These are phyloP conservation scores for Tetrax tetrax DNA, from an alignment of 2,113 vertebrate genomes.

Conservation along the genomic window DNA sequence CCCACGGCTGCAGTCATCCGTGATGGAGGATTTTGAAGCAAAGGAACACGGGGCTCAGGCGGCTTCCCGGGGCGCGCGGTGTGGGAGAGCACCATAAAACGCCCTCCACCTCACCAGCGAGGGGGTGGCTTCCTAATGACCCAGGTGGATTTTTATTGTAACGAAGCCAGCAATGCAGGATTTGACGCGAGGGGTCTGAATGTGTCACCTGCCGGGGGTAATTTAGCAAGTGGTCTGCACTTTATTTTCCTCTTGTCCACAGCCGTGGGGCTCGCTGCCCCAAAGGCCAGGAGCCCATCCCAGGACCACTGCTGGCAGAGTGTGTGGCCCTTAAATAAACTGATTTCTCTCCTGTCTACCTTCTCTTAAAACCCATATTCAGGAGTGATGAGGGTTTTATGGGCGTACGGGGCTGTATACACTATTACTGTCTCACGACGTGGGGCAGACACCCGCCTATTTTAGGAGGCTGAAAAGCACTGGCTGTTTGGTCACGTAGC, in stretches of 20 bases:
- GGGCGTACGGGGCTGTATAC: rapidly evolving
- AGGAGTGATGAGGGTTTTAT: neutral
- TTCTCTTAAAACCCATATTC: neutral
- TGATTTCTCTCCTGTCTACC: neutral
- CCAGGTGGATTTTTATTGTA: constrained; percentile 64
- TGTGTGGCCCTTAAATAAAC: neutral
- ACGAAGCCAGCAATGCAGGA: constrained; percentile 35
- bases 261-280: neutral
- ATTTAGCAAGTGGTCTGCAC: neutral
- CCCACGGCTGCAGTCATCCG: rapidly evolving
- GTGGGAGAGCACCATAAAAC: constrained; percentile 46
- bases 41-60: neutral
- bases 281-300: neutral
- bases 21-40: neutral
- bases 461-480: neutral
- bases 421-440: neutral
- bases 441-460: neutral
- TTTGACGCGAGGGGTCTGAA: constrained; percentile 63
- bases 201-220: constrained; percentile 38
- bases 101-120: neutral
- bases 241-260: neutral
- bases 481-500: neutral
- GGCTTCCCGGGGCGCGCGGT: rapidly evolving
- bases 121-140: constrained; percentile 29
- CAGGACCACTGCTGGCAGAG: neutral